These are phyloP conservation scores for Ciconia boyciana DNA, from an alignment of 2,113 vertebrate genomes.

Conservation along the genomic window DNA sequence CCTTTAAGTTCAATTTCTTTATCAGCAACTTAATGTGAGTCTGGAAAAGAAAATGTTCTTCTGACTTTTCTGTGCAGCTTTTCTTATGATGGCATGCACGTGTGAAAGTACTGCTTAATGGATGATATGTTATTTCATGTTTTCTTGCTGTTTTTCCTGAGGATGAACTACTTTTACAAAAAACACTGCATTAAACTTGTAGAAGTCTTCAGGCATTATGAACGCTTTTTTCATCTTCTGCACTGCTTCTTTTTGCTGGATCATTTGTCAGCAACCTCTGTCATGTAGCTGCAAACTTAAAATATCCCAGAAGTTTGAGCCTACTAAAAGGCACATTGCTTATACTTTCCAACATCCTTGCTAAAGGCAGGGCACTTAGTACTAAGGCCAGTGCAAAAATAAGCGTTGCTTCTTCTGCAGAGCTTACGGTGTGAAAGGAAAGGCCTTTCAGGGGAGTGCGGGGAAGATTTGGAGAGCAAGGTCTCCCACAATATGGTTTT, in stretches of 20 bases:
- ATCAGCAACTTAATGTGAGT: not conserved
- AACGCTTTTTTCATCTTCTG: rapidly evolving
- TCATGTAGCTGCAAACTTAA: not conserved
- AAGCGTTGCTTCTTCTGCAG: not conserved
- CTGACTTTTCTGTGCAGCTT: not conserved
- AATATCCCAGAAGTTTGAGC: not conserved
- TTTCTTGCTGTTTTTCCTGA: not conserved
- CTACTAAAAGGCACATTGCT: not conserved
- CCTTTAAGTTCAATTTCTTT: not conserved
- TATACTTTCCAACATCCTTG: not conserved
- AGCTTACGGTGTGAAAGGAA: not conserved
- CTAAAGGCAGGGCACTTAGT: not conserved
- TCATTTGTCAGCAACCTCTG: not conserved
- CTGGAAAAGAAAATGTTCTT: not conserved
- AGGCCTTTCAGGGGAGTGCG: not conserved
- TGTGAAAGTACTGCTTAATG: not conserved
- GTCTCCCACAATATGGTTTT: not conserved
- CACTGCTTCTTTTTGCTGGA: not conserved
- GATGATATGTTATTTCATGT: not conserved
- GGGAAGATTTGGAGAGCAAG: not conserved
- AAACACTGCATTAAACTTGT: not conserved
- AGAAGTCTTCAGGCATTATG: not conserved
- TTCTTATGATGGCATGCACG: not conserved
- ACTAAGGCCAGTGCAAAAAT: not conserved
- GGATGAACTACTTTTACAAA: not conserved